phyloP scores from a whole-genome alignment of 2,797 vertebrate genomes.

The Coranthus polyacanthus region DNA sequence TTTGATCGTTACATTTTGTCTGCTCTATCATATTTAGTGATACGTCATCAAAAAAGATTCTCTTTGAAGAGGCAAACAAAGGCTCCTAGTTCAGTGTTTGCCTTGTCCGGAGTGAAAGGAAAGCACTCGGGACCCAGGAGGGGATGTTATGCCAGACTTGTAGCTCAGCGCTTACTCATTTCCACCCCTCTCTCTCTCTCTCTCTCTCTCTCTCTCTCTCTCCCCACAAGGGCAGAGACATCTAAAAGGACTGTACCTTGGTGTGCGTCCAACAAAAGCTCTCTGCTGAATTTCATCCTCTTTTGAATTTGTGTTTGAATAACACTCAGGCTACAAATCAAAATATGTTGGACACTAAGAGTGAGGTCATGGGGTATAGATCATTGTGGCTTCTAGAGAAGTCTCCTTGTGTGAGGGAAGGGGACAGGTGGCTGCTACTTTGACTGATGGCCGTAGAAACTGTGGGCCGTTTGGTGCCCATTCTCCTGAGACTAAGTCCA shows the following conservation, averaged over 20 bases:
- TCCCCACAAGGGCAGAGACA: conserved; percentile 76
- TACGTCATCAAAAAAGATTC: conserved; percentile 39
- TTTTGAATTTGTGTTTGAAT: conserved; percentile 82
- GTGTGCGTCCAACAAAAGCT: conserved; percentile 82
- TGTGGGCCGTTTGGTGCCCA: conserved; percentile 61
- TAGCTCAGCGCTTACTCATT: conserved; percentile 31
- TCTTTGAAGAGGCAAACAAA: conserved; percentile 64
- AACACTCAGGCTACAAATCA: conserved; percentile 82
- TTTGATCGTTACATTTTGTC: conserved; percentile 38
- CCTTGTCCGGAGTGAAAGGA: conserved; percentile 63
- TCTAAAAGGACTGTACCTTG: conserved; percentile 80
- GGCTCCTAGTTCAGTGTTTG: conserved; percentile 51
- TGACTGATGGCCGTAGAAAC: conserved; percentile 77
- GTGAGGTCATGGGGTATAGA: conserved; percentile 79
- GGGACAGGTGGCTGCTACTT: conserved; percentile 69
- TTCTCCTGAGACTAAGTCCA: conserved; percentile 72
- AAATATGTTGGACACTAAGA: conserved; percentile 75
- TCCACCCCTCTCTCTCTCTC: too few relatives aligned
- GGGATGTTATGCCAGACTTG: conserved; percentile 65
- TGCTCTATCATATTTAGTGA: conserved; percentile 40
- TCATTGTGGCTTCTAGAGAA: conserved; percentile 72
- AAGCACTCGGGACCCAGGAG: conserved; percentile 49
- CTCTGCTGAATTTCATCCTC: conserved; percentile 81
- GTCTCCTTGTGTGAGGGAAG: conserved; percentile 78
- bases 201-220: conserved; percentile 21